Conservation (phyloP, 37 sponge, comb jelly and placozoan genomes). For the Petrosia ficiformis region DNA sequence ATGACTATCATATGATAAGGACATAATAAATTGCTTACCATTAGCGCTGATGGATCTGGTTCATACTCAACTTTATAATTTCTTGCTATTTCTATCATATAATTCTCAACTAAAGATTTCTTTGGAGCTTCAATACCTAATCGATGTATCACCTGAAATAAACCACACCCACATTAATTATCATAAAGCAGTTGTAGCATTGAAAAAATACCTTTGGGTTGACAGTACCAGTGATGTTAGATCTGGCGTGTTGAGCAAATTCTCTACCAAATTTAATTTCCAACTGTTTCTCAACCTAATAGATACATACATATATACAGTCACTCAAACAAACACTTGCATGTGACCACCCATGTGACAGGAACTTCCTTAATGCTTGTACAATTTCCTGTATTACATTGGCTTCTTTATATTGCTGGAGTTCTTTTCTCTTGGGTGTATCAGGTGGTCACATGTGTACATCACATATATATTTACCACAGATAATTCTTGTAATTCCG, state of each 20-base stretch:
- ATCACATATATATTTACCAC: too few relatives aligned
- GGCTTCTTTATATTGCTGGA: too few relatives aligned
- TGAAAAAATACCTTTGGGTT: slow-evolving; percentile 71
- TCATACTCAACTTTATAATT: slow-evolving; percentile 91
- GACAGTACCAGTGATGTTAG: slow-evolving; percentile 81
- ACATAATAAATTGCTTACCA: slow-evolving; percentile 36
- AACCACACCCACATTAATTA: neutral
- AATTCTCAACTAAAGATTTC: slow-evolving; percentile 87
- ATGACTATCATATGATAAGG: too few relatives aligned
- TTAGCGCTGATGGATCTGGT: slow-evolving; percentile 77
- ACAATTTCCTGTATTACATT: too few relatives aligned
- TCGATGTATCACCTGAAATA: slow-evolving; percentile 81
- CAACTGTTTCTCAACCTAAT: slow-evolving; percentile 79
- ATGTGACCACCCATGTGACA: too few relatives aligned
- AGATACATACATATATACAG: slow-evolving; percentile 12
- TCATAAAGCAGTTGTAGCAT: neutral
- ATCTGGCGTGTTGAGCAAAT: slow-evolving; percentile 90
- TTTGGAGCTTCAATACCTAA: slow-evolving; percentile 87
- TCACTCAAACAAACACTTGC: too few relatives aligned
- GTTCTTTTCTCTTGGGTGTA: too few relatives aligned
- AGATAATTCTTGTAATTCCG: slow-evolving; percentile 88
- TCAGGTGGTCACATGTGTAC: too few relatives aligned
- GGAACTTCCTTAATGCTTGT: too few relatives aligned
- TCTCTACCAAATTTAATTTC: slow-evolving; percentile 90
- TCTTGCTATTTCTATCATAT: slow-evolving; percentile 93